phyloP scores from a whole-genome alignment of 2,888 invertebrate species.

The Odontothrips loti region DNA sequence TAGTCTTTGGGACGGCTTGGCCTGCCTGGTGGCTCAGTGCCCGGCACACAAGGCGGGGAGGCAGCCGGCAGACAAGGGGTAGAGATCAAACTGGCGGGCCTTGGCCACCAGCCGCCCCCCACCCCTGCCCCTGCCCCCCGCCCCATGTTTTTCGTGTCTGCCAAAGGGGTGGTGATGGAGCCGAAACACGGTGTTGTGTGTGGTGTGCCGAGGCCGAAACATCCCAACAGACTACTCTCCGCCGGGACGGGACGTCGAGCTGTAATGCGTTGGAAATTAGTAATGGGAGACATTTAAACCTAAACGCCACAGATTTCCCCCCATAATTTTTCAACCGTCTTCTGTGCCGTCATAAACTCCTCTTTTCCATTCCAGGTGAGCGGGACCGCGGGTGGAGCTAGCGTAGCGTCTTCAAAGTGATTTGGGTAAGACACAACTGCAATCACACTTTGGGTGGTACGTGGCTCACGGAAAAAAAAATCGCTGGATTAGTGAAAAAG shows the following conservation, averaged over 20 bases:
- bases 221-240: not conserved
- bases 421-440: not conserved
- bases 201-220: not conserved
- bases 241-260: not conserved
- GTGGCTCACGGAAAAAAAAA: too few relatives aligned
- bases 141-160: not conserved
- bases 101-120: too few relatives aligned
- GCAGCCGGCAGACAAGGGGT: not conserved
- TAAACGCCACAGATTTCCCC: too few relatives aligned
- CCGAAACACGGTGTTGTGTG: not conserved
- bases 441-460: not conserved
- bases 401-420: not conserved
- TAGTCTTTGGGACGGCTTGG: too few relatives aligned
- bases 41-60: too few relatives aligned
- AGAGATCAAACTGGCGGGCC: not conserved
- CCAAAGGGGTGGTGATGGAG: not conserved
- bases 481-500: too few relatives aligned
- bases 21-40: too few relatives aligned
- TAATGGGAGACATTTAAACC: too few relatives aligned
- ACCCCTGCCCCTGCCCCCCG: too few relatives aligned
- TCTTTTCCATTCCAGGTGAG: not conserved
- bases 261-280: not conserved
- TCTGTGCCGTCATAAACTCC: too few relatives aligned
- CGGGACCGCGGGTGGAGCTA: slow-evolving; percentile 3
- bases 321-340: too few relatives aligned